phyloP scores from a whole-genome alignment of 2,888 invertebrate species.

The Cacoxenus indagator region DNA sequence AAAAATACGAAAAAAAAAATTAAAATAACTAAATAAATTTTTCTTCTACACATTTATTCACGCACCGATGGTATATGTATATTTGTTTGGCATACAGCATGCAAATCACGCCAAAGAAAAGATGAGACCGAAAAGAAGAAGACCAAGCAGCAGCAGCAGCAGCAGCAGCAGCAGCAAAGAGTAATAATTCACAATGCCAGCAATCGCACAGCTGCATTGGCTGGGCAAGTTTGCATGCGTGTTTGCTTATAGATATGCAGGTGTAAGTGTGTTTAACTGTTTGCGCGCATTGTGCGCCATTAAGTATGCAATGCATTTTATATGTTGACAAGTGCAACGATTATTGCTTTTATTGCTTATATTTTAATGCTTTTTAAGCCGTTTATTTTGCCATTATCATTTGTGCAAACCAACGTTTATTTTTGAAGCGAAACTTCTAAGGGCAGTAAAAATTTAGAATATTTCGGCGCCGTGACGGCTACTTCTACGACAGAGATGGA shows the following conservation, averaged over 20 bases:
- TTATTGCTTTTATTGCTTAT: slow-evolving; percentile 13
- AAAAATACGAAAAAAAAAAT: too few species aligned
- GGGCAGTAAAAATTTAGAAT: too few species aligned
- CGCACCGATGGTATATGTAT: too few species aligned
- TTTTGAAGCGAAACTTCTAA: too few species aligned
- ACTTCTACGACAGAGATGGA: too few species aligned
- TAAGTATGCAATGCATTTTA: slow-evolving; percentile 17
- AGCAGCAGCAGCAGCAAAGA: too few species aligned
- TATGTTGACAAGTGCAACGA: slow-evolving; percentile 16
- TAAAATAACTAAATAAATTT: too few species aligned
- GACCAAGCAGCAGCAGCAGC: not conserved
- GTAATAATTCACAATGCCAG: not conserved
- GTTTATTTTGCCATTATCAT: not conserved
- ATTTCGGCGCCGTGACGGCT: too few species aligned
- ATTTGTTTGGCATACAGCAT: too few species aligned
- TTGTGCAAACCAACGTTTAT: too few species aligned
- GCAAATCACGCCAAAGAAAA: not conserved
- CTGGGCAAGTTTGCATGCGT: not conserved
- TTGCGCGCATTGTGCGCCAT: slow-evolving; percentile 15
- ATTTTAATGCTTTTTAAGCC: not conserved
- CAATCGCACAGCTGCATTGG: not conserved
- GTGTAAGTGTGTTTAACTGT: slow-evolving; percentile 27
- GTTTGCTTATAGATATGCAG: not conserved
- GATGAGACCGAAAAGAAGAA: not conserved
- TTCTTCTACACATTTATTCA: too few species aligned